Evolutionary conservation across 2,113 vertebrate species (phyloP).

Genomic region (Chaetura pelagica): DNA sequence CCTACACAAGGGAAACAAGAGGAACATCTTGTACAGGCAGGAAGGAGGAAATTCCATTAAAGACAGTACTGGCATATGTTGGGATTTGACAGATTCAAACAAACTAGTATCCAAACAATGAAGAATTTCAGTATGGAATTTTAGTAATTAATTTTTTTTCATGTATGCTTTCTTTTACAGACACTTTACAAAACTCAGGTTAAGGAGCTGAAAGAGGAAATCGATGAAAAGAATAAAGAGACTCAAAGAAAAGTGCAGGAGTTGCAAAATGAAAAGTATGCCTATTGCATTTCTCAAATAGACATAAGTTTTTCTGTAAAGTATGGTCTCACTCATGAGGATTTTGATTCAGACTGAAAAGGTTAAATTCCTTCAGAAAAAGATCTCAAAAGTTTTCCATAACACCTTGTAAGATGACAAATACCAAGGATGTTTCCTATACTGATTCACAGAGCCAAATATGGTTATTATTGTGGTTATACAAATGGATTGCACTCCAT

Average conservation of each 20-base stretch:
- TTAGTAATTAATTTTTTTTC: not conserved
- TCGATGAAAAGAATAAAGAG: constrained; percentile 94
- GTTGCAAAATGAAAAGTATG: constrained; percentile 91
- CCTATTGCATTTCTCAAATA: not conserved
- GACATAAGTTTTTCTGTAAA: not conserved
- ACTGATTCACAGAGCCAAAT: not conserved
- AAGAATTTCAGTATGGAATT: not conserved
- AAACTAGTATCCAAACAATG: not conserved
- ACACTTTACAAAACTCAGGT: constrained; percentile 99
- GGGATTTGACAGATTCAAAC: not conserved
- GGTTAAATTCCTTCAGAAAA: not conserved
- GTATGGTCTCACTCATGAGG: not conserved
- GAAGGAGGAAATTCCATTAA: not conserved
- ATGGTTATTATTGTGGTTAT: not conserved
- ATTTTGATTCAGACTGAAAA: not conserved
- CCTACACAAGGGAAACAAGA: not conserved
- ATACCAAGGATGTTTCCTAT: not conserved
- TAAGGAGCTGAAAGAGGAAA: constrained; percentile 98
- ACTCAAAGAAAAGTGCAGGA: constrained; percentile 91
- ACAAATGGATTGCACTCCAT: not conserved
- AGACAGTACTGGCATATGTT: not conserved
- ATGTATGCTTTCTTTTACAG: constrained; percentile 75
- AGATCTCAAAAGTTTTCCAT: not conserved
- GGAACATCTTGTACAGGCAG: not conserved
- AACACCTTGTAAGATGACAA: not conserved